Evolutionary conservation across 2,113 vertebrate species (phyloP).

Genomic region (Meles meles): DNA sequence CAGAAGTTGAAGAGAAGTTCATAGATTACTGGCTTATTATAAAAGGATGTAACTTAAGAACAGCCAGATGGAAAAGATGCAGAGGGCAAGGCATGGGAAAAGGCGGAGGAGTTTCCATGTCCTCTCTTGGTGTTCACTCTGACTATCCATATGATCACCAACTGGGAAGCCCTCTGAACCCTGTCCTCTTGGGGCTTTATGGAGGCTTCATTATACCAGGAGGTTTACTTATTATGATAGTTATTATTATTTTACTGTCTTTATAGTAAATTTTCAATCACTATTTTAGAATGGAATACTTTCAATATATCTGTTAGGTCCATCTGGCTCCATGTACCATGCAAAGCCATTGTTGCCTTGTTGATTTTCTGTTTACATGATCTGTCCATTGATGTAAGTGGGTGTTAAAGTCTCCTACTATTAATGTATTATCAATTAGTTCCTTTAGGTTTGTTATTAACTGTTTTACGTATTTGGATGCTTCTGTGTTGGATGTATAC

Average conservation of each 20-base stretch:
- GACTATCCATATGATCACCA: no score
- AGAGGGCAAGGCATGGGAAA: no score
- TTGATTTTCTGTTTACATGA: not conserved
- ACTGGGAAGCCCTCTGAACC: no score
- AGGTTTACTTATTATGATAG: not conserved
- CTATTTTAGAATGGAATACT: not conserved
- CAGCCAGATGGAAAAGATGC: no score
- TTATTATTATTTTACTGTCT: not conserved
- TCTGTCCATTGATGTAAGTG: not conserved
- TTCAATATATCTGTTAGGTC: not conserved
- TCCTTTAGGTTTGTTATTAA: not conserved
- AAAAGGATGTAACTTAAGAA: no score
- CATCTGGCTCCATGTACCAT: not conserved
- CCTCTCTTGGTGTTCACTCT: no score
- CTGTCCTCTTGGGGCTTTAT: no score
- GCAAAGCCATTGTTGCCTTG: not conserved
- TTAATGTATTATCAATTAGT: not conserved
- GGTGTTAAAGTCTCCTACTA: not conserved
- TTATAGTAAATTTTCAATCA: not conserved
- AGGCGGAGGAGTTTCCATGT: no score
- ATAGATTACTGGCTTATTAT: no score
- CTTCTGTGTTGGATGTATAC: not conserved
- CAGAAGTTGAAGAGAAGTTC: no score
- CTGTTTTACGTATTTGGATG: not conserved
- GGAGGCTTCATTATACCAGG: not conserved